Evolutionary conservation across 2,113 vertebrate genomes (phyloP).

Genomic region (Clarias batrachus): DNA sequence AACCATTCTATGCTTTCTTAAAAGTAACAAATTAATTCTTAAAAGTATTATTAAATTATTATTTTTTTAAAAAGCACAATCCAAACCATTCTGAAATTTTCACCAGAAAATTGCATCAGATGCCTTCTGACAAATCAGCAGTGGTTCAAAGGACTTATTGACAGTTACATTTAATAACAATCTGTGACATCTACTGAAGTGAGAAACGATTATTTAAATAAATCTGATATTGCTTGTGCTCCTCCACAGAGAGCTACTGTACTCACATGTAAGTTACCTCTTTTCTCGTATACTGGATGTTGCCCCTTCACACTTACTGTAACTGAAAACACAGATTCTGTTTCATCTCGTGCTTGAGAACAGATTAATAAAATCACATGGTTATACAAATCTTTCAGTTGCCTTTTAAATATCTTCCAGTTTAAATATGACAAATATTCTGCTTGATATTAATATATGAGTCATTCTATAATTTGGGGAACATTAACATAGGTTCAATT

Average conservation of each 20-base stretch:
- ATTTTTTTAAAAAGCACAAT: background rate
- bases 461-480: too few relatives aligned
- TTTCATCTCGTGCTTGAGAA: background rate
- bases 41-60: too few relatives aligned
- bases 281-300: background rate
- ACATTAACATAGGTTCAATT: too few relatives aligned
- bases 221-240: background rate
- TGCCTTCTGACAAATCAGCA: background rate
- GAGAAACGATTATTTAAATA: background rate
- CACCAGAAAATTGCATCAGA: background rate
- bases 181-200: background rate
- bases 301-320: background rate
- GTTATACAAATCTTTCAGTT: background rate
- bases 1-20: background rate
- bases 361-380: background rate
- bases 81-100: background rate
- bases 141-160: background rate
- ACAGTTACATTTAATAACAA: background rate
- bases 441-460: too few relatives aligned
- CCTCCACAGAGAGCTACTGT: background rate
- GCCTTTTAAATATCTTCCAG: background rate
- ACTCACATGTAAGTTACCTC: background rate
- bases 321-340: background rate
- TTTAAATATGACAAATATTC: background rate
- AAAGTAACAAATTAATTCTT: background rate